Evolutionary conservation across 64 coral and sea anemone genomes (phyloP).

Genomic region (Stylophora pistillata): DNA sequence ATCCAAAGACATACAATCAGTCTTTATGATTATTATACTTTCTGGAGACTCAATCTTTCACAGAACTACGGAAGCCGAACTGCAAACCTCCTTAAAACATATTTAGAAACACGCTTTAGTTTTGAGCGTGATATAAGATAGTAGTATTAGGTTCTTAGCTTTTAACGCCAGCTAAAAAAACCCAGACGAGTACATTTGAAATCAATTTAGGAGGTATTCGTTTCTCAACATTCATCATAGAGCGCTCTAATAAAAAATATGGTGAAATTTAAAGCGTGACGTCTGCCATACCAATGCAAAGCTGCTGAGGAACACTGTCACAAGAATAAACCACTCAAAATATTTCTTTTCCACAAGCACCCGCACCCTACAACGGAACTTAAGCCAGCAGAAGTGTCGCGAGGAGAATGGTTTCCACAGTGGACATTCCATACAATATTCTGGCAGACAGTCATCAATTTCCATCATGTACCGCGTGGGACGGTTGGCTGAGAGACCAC

Average conservation of each 20-base stretch:
- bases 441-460: constrained; percentile 41
- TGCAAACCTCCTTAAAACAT: too few relatives aligned
- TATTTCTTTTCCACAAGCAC: constrained; percentile 75
- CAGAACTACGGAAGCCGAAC: too few relatives aligned
- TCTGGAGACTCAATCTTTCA: not conserved
- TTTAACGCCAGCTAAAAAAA: too few relatives aligned
- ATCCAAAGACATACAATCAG: not conserved
- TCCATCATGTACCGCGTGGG: constrained; percentile 38
- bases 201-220: too few relatives aligned
- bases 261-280: too few relatives aligned
- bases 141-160: too few relatives aligned
- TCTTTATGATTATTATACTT: not conserved
- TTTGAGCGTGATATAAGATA: too few relatives aligned
- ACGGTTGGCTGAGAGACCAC: not conserved
- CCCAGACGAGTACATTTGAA: too few relatives aligned
- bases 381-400: constrained; percentile 71
- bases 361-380: constrained; percentile 71
- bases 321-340: constrained; percentile 95
- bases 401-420: constrained; percentile 23
- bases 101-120: too few relatives aligned
- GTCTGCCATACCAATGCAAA: constrained; percentile 66
- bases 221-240: too few relatives aligned
- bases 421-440: constrained; percentile 22
- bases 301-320: constrained; percentile 74
- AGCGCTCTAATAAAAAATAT: not conserved